Conservation (phyloP, 1,140 invertebrate genomes). For the Octopus sinensis region DNA sequence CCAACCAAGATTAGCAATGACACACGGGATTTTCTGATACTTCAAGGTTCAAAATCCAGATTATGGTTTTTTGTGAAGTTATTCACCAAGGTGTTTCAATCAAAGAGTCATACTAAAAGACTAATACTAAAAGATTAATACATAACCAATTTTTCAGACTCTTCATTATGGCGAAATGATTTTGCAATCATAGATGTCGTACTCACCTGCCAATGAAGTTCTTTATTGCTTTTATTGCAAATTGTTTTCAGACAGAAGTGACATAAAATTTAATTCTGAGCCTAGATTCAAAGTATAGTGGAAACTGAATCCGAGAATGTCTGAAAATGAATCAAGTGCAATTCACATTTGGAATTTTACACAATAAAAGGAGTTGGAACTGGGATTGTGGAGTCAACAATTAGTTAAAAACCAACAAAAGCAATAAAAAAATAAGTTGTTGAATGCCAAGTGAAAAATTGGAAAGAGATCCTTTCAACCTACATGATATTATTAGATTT, state of each 20-base stretch:
- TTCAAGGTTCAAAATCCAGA: too few relatives aligned
- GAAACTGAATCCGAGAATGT: slow-evolving; percentile 4
- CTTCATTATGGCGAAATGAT: neutral
- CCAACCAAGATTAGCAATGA: too few relatives aligned
- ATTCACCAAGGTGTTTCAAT: too few relatives aligned
- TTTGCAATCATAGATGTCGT: neutral
- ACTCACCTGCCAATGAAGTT: neutral
- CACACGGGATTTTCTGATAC: too few relatives aligned
- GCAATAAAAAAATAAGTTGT: neutral
- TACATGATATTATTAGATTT: neutral
- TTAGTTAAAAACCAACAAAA: neutral
- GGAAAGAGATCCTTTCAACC: neutral
- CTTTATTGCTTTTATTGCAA: neutral
- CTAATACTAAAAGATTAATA: neutral
- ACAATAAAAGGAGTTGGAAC: slow-evolving; percentile 8
- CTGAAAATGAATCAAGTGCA: neutral
- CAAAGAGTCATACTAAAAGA: too few relatives aligned
- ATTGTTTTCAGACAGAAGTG: neutral
- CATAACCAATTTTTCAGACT: neutral
- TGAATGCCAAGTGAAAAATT: neutral
- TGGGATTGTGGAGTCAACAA: neutral
- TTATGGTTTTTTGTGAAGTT: too few relatives aligned
- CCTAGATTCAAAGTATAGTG: neutral
- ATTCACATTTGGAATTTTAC: neutral
- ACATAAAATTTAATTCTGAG: neutral